Conservation (phyloP, 2,113 vertebrate genomes). For the Thamnaconus septentrionalis region DNA sequence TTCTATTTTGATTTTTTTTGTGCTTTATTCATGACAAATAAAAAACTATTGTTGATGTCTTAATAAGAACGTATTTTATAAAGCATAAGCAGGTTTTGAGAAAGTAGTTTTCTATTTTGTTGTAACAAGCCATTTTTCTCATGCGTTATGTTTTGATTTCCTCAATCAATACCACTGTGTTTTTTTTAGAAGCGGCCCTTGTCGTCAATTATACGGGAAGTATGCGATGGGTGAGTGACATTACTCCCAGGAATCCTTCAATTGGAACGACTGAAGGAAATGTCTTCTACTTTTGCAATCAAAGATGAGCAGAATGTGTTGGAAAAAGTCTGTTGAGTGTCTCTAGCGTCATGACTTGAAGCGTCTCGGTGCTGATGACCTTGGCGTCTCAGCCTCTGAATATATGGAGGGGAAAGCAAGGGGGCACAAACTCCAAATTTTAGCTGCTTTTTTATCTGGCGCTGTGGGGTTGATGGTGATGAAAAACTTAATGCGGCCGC, state of each 20-base stretch:
- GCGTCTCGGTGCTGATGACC: neutral
- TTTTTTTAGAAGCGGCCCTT: slow-evolving; percentile 90
- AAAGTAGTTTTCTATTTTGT: too few relatives aligned
- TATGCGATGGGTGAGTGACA: slow-evolving; percentile 92
- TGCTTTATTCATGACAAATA: too few relatives aligned
- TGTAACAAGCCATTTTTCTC: too few relatives aligned
- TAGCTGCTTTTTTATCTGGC: neutral
- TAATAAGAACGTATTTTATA: too few relatives aligned
- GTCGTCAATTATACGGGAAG: slow-evolving; percentile 94
- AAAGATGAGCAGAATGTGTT: neutral
- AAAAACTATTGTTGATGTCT: too few relatives aligned
- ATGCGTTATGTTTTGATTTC: too few relatives aligned
- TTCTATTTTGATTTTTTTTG: too few relatives aligned
- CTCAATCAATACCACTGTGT: slow-evolving; percentile 1
- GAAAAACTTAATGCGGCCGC: slow-evolving; percentile 2
- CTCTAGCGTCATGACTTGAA: neutral
- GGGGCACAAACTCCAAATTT: neutral
- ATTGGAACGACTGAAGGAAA: too few relatives aligned
- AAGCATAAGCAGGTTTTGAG: too few relatives aligned
- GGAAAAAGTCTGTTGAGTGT: neutral
- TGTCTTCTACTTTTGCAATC: neutral
- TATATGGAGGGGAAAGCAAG: neutral
- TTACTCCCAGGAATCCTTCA: neutral
- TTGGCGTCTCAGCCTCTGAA: neutral
- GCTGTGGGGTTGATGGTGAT: neutral